A percentile compares a stretch with the other conserved stretches of the same genome.
Conservation (phyloP, 2,797 vertebrate genomes). For the Tokudaia muenninki region DNA sequence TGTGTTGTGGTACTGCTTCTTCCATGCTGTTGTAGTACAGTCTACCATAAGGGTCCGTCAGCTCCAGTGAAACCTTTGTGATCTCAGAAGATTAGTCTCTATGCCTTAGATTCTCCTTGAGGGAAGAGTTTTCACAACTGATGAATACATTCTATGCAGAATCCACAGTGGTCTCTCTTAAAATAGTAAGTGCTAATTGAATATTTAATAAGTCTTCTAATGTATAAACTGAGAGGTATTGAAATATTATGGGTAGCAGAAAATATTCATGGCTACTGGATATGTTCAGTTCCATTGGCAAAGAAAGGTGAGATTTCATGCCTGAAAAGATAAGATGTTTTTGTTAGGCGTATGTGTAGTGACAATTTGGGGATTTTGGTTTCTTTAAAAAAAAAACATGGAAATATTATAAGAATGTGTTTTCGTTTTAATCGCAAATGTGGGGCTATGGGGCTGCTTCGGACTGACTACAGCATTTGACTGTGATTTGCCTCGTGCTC, state of each 20-base stretch:
- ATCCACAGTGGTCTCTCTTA: constrained; percentile 26
- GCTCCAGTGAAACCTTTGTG: not conserved
- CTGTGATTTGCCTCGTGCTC: not conserved
- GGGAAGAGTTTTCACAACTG: constrained; percentile 40
- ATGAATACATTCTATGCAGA: constrained; percentile 31
- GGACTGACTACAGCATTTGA: not conserved
- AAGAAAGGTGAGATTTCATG: constrained; percentile 36
- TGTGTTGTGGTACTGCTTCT: not conserved
- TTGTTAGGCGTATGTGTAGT: not conserved
- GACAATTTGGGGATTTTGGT: not conserved
- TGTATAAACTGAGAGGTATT: constrained; percentile 28
- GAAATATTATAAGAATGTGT: not conserved
- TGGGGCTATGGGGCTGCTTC: not conserved
- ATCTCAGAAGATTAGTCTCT: constrained; percentile 14
- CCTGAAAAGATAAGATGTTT: constrained; percentile 58
- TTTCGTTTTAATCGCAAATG: not conserved
- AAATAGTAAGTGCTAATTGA: constrained; percentile 55
- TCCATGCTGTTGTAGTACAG: not conserved
- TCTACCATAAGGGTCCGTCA: not conserved
- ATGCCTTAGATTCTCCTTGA: constrained; percentile 1
- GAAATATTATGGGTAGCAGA: not conserved
- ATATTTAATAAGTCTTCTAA: constrained; percentile 60
- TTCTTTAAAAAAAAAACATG: not conserved
- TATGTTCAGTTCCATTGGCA: constrained; percentile 40
- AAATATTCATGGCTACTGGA: constrained; percentile 41